Percentiles rank a stretch among this genome's conserved stretches.
These are phyloP conservation scores for Manduca sexta DNA, from an alignment of 1,140 invertebrate species.

Conservation along the genomic window DNA sequence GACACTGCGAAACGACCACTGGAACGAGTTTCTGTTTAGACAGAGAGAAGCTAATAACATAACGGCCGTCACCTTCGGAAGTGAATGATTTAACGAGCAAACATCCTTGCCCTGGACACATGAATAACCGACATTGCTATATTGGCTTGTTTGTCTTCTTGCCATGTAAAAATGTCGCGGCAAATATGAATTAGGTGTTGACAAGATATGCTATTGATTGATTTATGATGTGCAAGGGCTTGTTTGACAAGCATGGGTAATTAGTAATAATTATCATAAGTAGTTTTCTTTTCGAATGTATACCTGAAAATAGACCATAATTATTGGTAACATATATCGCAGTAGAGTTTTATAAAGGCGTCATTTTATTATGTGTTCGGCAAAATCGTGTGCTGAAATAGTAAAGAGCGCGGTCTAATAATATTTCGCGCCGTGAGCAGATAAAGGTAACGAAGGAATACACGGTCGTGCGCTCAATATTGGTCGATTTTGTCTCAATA, in stretches of 20 bases:
- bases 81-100: conserved; percentile 28
- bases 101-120: conserved; percentile 23
- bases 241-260: background rate
- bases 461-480: conserved; percentile 40
- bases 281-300: background rate
- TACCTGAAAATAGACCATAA: too few relatives aligned
- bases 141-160: too few relatives aligned
- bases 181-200: background rate
- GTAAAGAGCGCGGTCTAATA: background rate
- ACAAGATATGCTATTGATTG: background rate
- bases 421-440: conserved; percentile 15
- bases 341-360: too few relatives aligned
- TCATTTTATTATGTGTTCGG: background rate
- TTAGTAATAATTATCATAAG: background rate
- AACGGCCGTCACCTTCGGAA: conserved; percentile 29
- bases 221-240: background rate
- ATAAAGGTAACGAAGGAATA: conserved; percentile 42
- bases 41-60: conserved; percentile 9
- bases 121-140: conserved; percentile 12
- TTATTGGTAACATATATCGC: too few relatives aligned
- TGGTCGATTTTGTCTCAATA: conserved; percentile 34
- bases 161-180: background rate
- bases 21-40: conserved; percentile 22
- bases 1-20: conserved; percentile 43
- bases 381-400: too few relatives aligned